Evolutionary conservation across 2,888 invertebrate genomes (phyloP), one percentile per base, ranked within the genome.

Genomic region (Cyaniris semiargus): DNA sequence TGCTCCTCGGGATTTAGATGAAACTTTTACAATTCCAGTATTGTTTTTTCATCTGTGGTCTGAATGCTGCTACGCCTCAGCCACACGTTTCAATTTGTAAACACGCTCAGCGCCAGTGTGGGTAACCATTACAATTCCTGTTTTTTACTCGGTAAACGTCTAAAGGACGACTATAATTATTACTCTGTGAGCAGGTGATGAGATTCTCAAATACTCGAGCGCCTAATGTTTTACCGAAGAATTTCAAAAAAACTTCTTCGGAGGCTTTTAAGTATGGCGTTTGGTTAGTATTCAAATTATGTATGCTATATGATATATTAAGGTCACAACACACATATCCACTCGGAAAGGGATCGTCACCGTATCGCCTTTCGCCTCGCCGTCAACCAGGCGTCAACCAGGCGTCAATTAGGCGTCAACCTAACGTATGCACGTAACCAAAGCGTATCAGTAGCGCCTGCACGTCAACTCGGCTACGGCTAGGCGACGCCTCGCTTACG

Each of bases 81-180:
- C 71, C 71, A 71, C 38, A 71, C 71, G 71, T 75, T 79, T 76
- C 75, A 77, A 66, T 79, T 76, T 76, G 48, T 78, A 70, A 78
- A 78, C 56, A 78, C 72, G 77, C 23, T 38, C 27, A 53, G 74
- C 58, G 34, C 8, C 34, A 10, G 53, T 53, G 70, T 70, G 70
- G 70, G n/a, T 13, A 66, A 66, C 38, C 38, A 71, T 71, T 38
- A 38, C n/a, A 71, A 38, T 34, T 34, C 18, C 13, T 34, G 15
- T 18, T 71, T 71, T 71, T 38, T 38, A 38, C 38, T n/a, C 71
- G 38, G 4, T 7, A 66, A 66, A 66, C 6, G 27, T 27, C 31
- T 66, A 66, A 66, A 66, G 27, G 66, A 60, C 60, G 21, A 13
- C 23, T 10, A 38, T 38, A 38, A 34, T 34, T 34, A 71, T 38